Conservation (phyloP, 2,888 invertebrate genomes). For the Caenorhabditis japonica region DNA sequence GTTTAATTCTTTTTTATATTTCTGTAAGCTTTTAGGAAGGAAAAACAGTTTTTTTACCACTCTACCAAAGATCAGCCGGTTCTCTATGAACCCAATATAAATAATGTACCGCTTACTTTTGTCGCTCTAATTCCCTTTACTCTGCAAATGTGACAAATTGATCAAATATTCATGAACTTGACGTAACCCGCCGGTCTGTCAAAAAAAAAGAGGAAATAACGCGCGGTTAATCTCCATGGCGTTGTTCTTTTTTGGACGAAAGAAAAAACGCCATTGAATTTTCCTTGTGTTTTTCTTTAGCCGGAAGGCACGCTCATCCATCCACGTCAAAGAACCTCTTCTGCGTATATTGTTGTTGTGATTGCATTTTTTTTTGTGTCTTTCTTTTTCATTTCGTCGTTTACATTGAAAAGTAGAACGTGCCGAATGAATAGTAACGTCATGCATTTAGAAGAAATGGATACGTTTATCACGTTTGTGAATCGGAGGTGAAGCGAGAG, state of each 20-base stretch:
- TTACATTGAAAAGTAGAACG: slow-evolving; percentile 8
- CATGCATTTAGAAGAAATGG: too few species aligned
- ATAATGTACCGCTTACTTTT: too few species aligned
- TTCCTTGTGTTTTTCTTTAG: not conserved
- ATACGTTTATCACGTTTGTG: too few species aligned
- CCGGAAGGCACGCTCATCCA: not conserved
- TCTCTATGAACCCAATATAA: too few species aligned
- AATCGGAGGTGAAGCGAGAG: slow-evolving; percentile 12
- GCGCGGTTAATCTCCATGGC: not conserved
- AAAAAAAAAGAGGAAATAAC: not conserved
- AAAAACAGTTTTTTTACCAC: too few species aligned
- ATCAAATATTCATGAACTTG: slow-evolving; percentile 47
- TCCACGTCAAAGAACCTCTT: slow-evolving; percentile 25
- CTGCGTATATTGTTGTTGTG: slow-evolving; percentile 27
- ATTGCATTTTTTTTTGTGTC: slow-evolving; percentile 10
- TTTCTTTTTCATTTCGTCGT: too few species aligned
- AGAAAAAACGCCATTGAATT: slow-evolving; percentile 6
- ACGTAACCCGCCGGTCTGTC: slow-evolving; percentile 4
- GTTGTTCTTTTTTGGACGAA: too few species aligned
- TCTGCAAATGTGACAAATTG: slow-evolving; percentile 14
- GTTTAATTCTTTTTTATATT: too few species aligned
- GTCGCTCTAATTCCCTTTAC: not conserved
- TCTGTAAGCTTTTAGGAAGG: too few species aligned
- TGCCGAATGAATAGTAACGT: not conserved
- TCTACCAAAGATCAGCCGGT: too few species aligned